Percentiles rank a stretch among this genome's conserved stretches.
Conservation (phyloP, 2,113 vertebrate genomes). For the Xenopus laevis region DNA sequence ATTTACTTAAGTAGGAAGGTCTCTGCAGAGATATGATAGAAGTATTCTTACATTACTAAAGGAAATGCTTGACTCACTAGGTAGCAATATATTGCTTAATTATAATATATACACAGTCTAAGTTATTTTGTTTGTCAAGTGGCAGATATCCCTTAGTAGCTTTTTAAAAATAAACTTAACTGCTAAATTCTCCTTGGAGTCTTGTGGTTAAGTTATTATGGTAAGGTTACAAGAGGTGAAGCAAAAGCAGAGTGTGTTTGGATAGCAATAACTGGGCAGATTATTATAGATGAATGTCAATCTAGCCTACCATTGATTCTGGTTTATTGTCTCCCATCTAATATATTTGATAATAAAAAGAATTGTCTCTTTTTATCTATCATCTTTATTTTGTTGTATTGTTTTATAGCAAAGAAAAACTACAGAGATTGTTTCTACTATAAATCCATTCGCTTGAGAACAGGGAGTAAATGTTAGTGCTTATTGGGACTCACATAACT, state of each 20-base stretch:
- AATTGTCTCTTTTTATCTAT: constrained; percentile 41
- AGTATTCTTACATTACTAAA: background rate
- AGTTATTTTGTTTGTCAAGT: background rate
- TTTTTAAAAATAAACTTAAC: background rate
- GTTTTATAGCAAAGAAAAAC: constrained; percentile 25
- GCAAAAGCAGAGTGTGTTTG: background rate
- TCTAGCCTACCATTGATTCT: constrained; percentile 9
- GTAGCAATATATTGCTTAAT: constrained; percentile 11
- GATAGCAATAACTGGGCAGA: constrained; percentile 30
- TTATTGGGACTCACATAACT: background rate
- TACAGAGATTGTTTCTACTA: constrained; percentile 25
- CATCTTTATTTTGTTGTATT: constrained; percentile 44
- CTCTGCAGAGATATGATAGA: constrained; percentile 2
- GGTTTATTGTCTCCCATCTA: constrained; percentile 41
- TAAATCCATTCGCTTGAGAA: constrained; percentile 32
- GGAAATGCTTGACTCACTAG: background rate
- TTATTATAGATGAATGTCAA: constrained; percentile 35
- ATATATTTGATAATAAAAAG: constrained; percentile 41
- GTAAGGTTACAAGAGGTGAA: constrained; percentile 26
- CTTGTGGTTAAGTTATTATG: background rate
- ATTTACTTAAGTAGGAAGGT: constrained; percentile 1
- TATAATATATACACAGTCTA: constrained; percentile 5
- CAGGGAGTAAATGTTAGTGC: constrained; percentile 10
- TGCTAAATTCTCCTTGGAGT: background rate
- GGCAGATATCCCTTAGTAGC: background rate